phyloP scores from a whole-genome alignment of 2,797 vertebrate species.

The Melanotaenia nigrans region DNA sequence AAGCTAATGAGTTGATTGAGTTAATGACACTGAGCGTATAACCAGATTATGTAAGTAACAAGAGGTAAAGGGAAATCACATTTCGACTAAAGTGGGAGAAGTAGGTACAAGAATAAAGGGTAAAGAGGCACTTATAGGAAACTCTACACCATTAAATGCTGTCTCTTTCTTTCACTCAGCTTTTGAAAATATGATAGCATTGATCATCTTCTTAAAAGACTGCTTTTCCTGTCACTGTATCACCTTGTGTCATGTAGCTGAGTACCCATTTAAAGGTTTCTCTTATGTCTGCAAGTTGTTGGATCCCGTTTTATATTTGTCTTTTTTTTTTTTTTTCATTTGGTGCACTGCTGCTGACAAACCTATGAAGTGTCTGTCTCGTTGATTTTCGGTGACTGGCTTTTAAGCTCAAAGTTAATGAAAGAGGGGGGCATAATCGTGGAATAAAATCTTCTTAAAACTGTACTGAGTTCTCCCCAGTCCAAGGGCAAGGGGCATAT shows the following conservation, averaged over 20 bases:
- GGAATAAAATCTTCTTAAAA: constrained; percentile 29
- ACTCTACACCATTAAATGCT: constrained; percentile 64
- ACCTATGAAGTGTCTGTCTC: constrained; percentile 43
- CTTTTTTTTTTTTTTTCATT: constrained; percentile 34
- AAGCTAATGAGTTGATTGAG: constrained; percentile 33
- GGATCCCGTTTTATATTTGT: constrained; percentile 33
- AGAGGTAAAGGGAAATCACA: constrained; percentile 40
- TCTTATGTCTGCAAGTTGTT: constrained; percentile 45
- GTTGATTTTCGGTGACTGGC: constrained; percentile 35
- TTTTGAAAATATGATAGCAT: constrained; percentile 76
- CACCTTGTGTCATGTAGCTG: constrained; percentile 60
- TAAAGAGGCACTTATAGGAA: constrained; percentile 62
- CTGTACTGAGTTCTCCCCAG: background rate
- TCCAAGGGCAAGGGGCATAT: constrained; percentile 17
- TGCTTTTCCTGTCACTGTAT: constrained; percentile 69
- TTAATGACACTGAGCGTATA: constrained; percentile 45
- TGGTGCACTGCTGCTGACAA: constrained; percentile 34
- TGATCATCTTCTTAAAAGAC: constrained; percentile 78
- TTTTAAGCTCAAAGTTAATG: constrained; percentile 39
- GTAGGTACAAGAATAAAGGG: constrained; percentile 30
- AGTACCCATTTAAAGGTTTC: constrained; percentile 76
- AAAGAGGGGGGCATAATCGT: constrained; percentile 9
- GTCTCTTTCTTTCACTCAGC: constrained; percentile 53
- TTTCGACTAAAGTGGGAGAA: constrained; percentile 47
- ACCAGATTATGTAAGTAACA: constrained; percentile 24